Evolutionary conservation across 2,797 vertebrate species (phyloP).

Genomic region (Xenops minutus): DNA sequence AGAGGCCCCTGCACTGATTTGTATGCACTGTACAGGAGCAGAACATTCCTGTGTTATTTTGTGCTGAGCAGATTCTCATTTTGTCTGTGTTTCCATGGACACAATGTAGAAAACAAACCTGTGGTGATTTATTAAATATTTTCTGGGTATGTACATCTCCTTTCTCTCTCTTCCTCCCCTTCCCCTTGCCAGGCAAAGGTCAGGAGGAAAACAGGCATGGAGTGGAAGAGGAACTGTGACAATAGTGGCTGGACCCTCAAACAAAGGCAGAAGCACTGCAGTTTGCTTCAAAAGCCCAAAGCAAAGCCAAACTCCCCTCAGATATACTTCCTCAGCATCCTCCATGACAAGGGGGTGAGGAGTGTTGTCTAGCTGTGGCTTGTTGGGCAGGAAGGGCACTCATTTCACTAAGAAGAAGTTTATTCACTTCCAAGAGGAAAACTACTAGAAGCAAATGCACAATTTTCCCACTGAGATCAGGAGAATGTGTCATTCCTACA

Average conservation of each 20-base stretch:
- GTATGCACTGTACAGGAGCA: background rate
- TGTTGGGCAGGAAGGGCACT: background rate
- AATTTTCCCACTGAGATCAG: accelerated
- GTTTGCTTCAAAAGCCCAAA: background rate
- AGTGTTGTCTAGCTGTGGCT: background rate
- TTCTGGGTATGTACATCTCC: background rate
- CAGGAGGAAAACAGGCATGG: background rate
- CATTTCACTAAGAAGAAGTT: background rate
- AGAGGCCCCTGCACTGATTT: background rate
- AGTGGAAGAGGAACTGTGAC: background rate
- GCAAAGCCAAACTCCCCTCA: background rate
- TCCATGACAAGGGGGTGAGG: accelerated
- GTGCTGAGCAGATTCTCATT: background rate
- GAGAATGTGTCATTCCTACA: background rate
- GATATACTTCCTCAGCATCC: background rate
- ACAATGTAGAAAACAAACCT: slow-evolving; percentile 22
- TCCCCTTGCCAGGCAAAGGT: background rate
- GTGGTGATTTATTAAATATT: background rate
- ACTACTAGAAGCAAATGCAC: background rate
- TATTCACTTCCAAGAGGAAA: background rate
- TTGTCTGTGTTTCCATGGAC: background rate
- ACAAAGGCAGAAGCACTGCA: background rate
- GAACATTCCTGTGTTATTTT: background rate
- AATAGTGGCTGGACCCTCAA: background rate
- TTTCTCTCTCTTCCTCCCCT: background rate